These are phyloP conservation scores for Andrena dorsata DNA, from an alignment of 2,888 invertebrate genomes.

Conservation along the genomic window DNA sequence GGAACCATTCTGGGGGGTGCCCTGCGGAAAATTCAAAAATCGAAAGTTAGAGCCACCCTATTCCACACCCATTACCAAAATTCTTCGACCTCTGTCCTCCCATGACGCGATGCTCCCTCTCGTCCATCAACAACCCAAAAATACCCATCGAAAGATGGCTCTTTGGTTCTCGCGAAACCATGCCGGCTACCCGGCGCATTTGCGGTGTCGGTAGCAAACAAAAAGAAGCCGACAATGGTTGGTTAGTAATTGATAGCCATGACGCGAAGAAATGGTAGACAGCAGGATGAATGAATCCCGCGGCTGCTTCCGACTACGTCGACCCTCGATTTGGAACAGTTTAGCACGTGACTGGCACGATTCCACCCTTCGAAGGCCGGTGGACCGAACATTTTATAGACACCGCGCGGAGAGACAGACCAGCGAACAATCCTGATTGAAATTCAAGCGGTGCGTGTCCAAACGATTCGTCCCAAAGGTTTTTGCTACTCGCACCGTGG, in stretches of 20 bases:
- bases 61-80: background rate
- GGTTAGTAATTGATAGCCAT: slow-evolving; percentile 19
- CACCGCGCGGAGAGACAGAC: slow-evolving; percentile 1
- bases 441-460: slow-evolving; percentile 68
- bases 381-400: slow-evolving; percentile 43
- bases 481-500: slow-evolving; percentile 58
- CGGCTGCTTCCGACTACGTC: slow-evolving; percentile 6
- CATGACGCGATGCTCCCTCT: too few relatives aligned
- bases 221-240: slow-evolving; percentile 1
- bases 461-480: slow-evolving; percentile 68
- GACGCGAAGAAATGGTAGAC: background rate
- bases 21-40: too few relatives aligned
- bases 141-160: background rate
- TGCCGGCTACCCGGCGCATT: background rate
- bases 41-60: too few relatives aligned
- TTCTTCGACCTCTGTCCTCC: too few relatives aligned
- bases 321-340: slow-evolving; percentile 28
- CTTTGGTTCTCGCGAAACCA: slow-evolving; percentile 7
- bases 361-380: slow-evolving; percentile 38
- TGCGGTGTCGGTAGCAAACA: background rate
- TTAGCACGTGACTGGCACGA: slow-evolving; percentile 69
- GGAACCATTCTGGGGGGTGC: too few relatives aligned
- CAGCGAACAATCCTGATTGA: slow-evolving; percentile 45
- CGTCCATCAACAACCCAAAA: background rate
- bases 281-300: slow-evolving; percentile 22